Evolutionary conservation across 2,888 invertebrate species (phyloP), one percentile per base, ranked within the genome.

Genomic region (Elysia crispata): DNA sequence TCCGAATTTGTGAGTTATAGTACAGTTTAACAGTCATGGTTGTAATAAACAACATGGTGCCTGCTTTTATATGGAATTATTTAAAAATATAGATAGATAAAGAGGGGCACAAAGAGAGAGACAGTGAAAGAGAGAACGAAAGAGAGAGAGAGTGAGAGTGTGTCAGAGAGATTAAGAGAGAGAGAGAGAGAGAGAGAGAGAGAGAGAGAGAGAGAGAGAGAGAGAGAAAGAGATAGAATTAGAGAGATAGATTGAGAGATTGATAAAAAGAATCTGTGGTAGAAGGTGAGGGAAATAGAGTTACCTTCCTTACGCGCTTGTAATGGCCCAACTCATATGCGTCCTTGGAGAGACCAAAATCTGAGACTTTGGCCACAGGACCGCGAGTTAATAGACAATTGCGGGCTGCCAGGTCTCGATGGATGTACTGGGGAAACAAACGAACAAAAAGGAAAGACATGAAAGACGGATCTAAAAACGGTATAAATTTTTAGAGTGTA

Each of bases 251-350:
- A n/a, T 41, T 6, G 41, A 41, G 5, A 41, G 41, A 41, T 11
- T 6, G 11, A 41, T 3, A 11, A 41, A 41, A 11, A 41, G 41
- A 41, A n/a, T n/a, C n/a, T n/a, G n/a, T n/a, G n/a, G n/a, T n/a
- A n/a, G n/a, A n/a, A n/a, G n/a, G n/a, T n/a, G 41, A 41, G 5
- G 11, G 41, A 41, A 41, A 41, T 11, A 41, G 41, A 41, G 41
- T 6, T 3, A 41, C 3, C 41, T 41, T 41, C 25, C 85, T 83
- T 13, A 82, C 79, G 57, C 86, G 83, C 76, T 85, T 86, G 81
- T 88, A 88, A 79, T 87, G 87, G 0, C 87, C 87, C 20, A 82
- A 83, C 77, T 87, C 87, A 62, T 88, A 88, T 15, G 87, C 86
- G 62, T 88, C 88, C 69, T 86, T 84, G 20, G 88, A 86, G 30